Percentiles rank a stretch among this genome's conserved stretches.
Conservation (phyloP, 2,797 vertebrate species). For the Sebastes diaconus region DNA sequence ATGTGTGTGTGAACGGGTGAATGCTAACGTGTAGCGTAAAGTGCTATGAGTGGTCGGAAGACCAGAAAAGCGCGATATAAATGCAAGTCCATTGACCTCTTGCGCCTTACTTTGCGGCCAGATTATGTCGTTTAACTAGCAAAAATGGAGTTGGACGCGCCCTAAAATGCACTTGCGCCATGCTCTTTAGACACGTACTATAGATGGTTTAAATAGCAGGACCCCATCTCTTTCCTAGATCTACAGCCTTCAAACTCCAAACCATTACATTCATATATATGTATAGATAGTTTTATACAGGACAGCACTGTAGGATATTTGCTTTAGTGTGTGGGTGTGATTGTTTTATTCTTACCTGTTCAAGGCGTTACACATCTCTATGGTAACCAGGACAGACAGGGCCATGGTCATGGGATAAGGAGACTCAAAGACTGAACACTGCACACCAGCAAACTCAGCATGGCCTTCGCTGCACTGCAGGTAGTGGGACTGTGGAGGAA, state of each 20-base stretch:
- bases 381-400: slow-evolving; percentile 85
- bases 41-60: too few species aligned
- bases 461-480: slow-evolving; percentile 84
- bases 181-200: too few species aligned
- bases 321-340: neutral
- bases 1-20: too few species aligned
- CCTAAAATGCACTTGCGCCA: too few species aligned
- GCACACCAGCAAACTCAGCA: slow-evolving; percentile 81
- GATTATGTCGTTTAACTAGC: too few species aligned
- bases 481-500: slow-evolving; percentile 78
- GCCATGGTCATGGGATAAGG: slow-evolving; percentile 87
- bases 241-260: neutral
- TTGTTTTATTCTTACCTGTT: slow-evolving; percentile 77
- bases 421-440: slow-evolving; percentile 86
- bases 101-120: too few species aligned
- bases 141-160: too few species aligned
- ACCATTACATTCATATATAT: neutral
- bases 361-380: slow-evolving; percentile 87
- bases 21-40: too few species aligned
- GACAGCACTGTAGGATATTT: neutral
- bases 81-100: too few species aligned
- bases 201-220: too few species aligned
- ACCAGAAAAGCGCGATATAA: too few species aligned
- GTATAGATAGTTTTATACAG: neutral
- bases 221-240: too few species aligned